These are phyloP conservation scores for Osmerus mordax DNA, from an alignment of 2,113 vertebrate species.

Conservation along the genomic window DNA sequence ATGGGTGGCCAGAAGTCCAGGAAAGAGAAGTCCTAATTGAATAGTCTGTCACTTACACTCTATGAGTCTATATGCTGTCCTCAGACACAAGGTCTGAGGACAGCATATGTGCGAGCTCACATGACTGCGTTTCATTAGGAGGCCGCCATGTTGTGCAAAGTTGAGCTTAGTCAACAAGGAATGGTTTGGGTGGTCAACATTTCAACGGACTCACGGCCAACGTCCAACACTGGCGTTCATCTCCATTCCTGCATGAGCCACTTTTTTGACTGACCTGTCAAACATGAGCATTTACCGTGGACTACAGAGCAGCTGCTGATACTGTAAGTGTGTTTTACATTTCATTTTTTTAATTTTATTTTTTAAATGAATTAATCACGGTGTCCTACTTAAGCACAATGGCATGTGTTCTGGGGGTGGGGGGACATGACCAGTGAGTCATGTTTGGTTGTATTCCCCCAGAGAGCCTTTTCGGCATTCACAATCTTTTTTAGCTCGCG, in stretches of 20 bases:
- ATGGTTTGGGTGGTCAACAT: background rate
- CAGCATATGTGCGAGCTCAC: background rate
- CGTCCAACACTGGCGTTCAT: too few species aligned
- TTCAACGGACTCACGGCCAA: too few species aligned
- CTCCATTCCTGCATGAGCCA: too few species aligned
- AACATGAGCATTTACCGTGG: too few species aligned
- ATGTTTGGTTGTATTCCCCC: constrained; percentile 26
- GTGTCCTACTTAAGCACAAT: constrained; percentile 33
- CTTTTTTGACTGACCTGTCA: too few species aligned
- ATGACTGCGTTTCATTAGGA: background rate
- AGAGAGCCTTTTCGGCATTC: constrained; percentile 28
- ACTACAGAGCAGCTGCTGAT: too few species aligned
- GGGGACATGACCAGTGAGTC: constrained; percentile 30
- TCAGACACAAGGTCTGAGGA: background rate
- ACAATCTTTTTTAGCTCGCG: constrained; percentile 41
- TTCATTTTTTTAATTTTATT: too few species aligned
- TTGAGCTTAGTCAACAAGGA: background rate
- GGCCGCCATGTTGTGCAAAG: background rate
- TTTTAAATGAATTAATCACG: background rate
- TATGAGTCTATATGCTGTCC: background rate
- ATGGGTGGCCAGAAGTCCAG: background rate
- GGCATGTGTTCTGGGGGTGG: constrained; percentile 27
- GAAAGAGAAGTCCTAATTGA: background rate
- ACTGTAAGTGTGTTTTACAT: too few species aligned
- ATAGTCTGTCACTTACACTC: constrained; percentile 9